These are phyloP conservation scores for Dasyprocta punctata DNA, from an alignment of 2,113 vertebrate species.

Conservation along the genomic window DNA sequence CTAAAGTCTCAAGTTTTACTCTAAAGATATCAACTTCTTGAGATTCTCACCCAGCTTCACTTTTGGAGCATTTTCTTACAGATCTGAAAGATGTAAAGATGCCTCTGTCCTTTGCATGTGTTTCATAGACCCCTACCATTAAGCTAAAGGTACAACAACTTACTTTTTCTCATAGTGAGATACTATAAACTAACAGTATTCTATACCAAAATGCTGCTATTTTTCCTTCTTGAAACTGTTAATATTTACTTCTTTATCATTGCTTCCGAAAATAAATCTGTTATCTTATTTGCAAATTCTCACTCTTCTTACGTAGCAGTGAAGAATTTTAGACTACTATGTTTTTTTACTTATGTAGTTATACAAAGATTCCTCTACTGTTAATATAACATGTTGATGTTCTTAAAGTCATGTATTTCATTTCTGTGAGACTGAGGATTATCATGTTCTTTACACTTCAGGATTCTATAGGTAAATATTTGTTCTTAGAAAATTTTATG, in stretches of 20 bases:
- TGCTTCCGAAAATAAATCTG: background rate
- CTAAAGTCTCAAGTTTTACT: conserved; percentile 5
- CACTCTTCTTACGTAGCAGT: background rate
- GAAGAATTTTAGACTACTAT: background rate
- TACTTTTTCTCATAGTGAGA: background rate
- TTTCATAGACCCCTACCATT: background rate
- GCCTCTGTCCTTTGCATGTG: background rate
- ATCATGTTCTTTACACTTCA: background rate
- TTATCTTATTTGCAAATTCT: background rate
- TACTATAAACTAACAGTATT: background rate
- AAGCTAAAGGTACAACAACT: background rate
- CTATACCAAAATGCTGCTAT: background rate
- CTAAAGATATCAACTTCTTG: conserved; percentile 49
- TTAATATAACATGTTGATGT: background rate
- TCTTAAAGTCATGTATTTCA: background rate
- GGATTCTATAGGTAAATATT: background rate
- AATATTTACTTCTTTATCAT: background rate
- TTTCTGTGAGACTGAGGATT: background rate
- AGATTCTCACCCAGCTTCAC: background rate
- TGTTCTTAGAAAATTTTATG: background rate
- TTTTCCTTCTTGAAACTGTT: conserved; percentile 18
- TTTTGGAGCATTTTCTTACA: conserved; percentile 5
- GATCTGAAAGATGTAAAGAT: background rate
- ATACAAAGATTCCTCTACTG: background rate
- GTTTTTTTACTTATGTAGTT: background rate